Percentiles rank a stretch among this genome's conserved stretches.
Evolutionary conservation across 2,113 vertebrate species (phyloP).

Genomic region (Shinisaurus crocodilurus): DNA sequence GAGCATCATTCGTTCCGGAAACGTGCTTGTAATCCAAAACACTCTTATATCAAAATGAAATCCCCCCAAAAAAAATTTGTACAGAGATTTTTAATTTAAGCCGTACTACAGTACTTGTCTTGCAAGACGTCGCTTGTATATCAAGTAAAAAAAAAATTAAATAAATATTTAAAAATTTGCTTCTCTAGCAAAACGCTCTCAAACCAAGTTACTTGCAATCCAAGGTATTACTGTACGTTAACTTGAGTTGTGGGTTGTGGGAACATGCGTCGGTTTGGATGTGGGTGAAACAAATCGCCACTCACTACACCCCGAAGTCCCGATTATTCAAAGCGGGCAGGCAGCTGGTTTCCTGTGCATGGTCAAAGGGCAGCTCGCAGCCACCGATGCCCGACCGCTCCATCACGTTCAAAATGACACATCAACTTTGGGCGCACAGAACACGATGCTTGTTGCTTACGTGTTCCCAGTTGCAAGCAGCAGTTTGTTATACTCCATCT

Average conservation of each 20-base stretch:
- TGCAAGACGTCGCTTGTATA: no score
- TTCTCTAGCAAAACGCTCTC: no score
- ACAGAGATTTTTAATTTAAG: no score
- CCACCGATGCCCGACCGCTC: background rate
- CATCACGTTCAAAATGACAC: background rate
- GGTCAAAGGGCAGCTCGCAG: background rate
- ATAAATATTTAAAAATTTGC: no score
- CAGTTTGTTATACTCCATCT: slow-evolving; percentile 96
- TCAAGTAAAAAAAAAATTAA: no score
- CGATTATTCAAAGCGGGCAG: background rate
- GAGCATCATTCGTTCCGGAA: no score
- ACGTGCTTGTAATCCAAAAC: no score
- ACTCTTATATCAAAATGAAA: no score
- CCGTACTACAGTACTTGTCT: no score
- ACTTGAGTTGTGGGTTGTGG: background rate
- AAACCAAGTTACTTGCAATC: no score
- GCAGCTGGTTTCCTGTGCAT: background rate
- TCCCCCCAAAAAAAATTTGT: no score
- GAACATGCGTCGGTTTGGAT: background rate
- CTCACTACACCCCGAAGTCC: background rate
- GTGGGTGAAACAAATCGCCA: background rate
- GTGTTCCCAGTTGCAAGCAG: slow-evolving; percentile 94
- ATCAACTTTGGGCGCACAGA: background rate
- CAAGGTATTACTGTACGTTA: no score
- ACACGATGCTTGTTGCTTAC: slow-evolving; percentile 67